Base-by-base conservation (phyloP, 92 coral and sea anemone species). In the Phymanthus crucifer region DNA sequence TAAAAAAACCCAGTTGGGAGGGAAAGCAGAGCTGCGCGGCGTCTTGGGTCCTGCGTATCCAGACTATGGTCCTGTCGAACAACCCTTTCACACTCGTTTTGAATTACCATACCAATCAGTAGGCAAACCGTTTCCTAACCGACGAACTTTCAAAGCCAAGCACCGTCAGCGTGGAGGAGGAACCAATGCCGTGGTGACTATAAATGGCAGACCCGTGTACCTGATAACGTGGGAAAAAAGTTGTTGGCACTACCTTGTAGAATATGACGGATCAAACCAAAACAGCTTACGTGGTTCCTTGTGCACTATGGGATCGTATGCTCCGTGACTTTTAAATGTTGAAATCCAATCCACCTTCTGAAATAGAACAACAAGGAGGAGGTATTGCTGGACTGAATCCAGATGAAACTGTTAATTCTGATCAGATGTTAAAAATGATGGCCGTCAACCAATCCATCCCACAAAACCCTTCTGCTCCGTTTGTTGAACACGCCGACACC, bases 121-220 rank as follows among this genome's bases (percentile, higher is more conserved):
- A 61, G 64, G 68, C 36, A 61, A 61, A 61, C 68, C 68, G 31
- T 61, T 29, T 54, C 64, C 68, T 61, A 10, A 29, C 14, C 68
- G 68, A 26, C 68, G 68, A 61, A 33, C 68, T 19, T 61, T 26
- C 68, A 61, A 61, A 61, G 18, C 16, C n/a, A 61, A 61, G 34
- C 68, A 34, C 34, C 68, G 68, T 26, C 68, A 61, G 68, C 68
- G 68, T 27, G 68, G 68, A 61, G 68, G 68, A 17, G 68, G 68
- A 61, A 61, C 68, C 26, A 61, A 61, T 61, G 68, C 68, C n/a
- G 68, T 61, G 68, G 68, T 61, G 35, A 61, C 68, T 61, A 29
- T 61, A 61, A 61, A 61, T 33, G 6, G 68, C 12, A 61, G 36
- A 3, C 68, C 68, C 34, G 68, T 61, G 18, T 61, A 61, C 8